Percentiles rank a stretch among this genome's conserved stretches.
Evolutionary conservation across 2,113 vertebrate species (phyloP).

Genomic region (Microtus ochrogaster): DNA sequence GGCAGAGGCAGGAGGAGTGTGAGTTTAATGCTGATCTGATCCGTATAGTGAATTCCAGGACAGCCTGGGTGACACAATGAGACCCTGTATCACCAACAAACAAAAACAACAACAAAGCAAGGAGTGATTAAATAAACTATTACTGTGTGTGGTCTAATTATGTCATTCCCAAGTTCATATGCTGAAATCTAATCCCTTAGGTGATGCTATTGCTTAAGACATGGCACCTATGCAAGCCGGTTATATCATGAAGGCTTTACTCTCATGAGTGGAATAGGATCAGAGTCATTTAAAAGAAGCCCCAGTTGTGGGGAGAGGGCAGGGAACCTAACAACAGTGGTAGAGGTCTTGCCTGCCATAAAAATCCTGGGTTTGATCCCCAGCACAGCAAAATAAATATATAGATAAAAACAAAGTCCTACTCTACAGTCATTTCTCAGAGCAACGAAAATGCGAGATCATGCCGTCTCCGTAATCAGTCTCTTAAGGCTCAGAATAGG

Average conservation of each 20-base stretch:
- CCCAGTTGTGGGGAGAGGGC: too few species aligned
- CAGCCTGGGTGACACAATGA: not conserved
- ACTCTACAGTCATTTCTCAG: too few species aligned
- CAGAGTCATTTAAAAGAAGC: not conserved
- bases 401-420: not conserved
- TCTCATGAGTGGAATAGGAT: not conserved
- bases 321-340: too few species aligned
- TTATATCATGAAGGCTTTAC: not conserved
- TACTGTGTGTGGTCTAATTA: not conserved
- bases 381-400: not conserved
- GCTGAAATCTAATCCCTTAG: not conserved
- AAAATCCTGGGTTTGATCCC: not conserved
- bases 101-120: not conserved
- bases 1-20: not conserved
- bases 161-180: not conserved
- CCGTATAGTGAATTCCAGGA: not conserved
- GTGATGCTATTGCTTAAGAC: not conserved
- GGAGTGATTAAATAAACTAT: not conserved
- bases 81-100: not conserved
- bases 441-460: too few species aligned
- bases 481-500: not conserved
- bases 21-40: not conserved
- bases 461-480: not conserved
- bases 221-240: not conserved
- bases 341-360: not conserved